Evolutionary conservation across 2,888 invertebrate species (phyloP).

Genomic region (Tetrapedia diversipes): DNA sequence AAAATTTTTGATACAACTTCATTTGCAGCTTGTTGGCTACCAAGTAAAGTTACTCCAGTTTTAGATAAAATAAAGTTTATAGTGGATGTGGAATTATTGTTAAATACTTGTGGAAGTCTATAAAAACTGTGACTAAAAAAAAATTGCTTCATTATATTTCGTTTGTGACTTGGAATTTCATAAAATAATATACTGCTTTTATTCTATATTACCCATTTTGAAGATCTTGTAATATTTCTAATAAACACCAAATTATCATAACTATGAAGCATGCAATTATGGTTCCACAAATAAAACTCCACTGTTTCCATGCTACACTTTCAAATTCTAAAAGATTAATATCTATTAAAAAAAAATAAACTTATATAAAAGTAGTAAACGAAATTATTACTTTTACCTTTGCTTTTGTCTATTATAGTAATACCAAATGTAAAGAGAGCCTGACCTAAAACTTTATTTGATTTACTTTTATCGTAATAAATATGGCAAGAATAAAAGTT

Average conservation of each 20-base stretch:
- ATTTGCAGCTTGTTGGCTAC: slow-evolving; percentile 54
- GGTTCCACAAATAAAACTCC: slow-evolving; percentile 42
- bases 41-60: slow-evolving; percentile 51
- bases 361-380: neutral
- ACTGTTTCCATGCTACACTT: slow-evolving; percentile 45
- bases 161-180: neutral
- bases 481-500: slow-evolving; percentile 59
- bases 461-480: slow-evolving; percentile 36
- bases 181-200: slow-evolving; percentile 10
- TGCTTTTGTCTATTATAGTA: slow-evolving; percentile 40
- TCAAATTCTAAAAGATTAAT: slow-evolving; percentile 33
- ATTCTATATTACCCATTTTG: slow-evolving; percentile 38
- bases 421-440: slow-evolving; percentile 52
- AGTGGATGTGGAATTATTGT: slow-evolving; percentile 32
- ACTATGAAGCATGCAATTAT: slow-evolving; percentile 28
- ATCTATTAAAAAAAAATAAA: neutral
- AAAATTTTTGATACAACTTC: slow-evolving; percentile 40
- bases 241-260: slow-evolving; percentile 32
- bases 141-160: neutral
- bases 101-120: slow-evolving; percentile 35
- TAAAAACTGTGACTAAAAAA: slow-evolving; percentile 51
- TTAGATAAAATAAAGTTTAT: slow-evolving; percentile 52
- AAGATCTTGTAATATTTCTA: slow-evolving; percentile 38
- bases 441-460: slow-evolving; percentile 10
- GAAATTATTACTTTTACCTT: slow-evolving; percentile 37